These are phyloP conservation scores for Bradypus variegatus DNA, from an alignment of 2,797 vertebrate genomes.

Conservation along the genomic window DNA sequence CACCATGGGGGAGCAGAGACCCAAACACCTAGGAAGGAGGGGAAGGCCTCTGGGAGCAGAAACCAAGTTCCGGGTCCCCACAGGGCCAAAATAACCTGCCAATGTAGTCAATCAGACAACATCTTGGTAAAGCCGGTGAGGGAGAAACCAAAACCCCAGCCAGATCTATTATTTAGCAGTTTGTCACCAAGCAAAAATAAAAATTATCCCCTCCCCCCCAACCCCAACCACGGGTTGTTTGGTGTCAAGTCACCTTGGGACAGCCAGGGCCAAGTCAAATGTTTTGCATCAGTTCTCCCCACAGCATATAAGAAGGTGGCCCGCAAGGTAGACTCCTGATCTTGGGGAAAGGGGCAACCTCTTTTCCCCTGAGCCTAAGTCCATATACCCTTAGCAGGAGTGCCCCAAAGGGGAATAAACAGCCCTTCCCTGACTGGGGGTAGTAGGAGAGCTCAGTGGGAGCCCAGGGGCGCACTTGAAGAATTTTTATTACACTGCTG, in stretches of 20 bases:
- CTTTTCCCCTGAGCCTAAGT: not conserved
- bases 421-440: not conserved
- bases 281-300: not conserved
- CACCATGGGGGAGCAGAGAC: not conserved
- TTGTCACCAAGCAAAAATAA: slow-evolving; percentile 52
- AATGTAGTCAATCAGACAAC: slow-evolving; percentile 34
- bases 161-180: slow-evolving; percentile 56
- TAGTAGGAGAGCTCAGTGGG: not conserved
- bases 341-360: not conserved
- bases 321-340: not conserved
- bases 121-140: not conserved
- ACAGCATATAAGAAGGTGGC: not conserved
- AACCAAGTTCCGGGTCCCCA: slow-evolving; percentile 20
- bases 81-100: slow-evolving; percentile 53
- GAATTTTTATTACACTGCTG: not conserved
- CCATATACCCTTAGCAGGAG: not conserved
- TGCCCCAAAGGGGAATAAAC: not conserved
- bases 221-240: not conserved
- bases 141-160: slow-evolving; percentile 26
- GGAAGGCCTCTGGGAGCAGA: not conserved
- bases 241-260: slow-evolving; percentile 33
- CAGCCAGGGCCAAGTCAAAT: not conserved
- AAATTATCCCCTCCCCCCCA: not conserved
- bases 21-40: not conserved
- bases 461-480: not conserved